Evolutionary conservation across 2,888 invertebrate species (phyloP), one percentile per base, ranked within the genome.

Genomic region (Elysia crispata): DNA sequence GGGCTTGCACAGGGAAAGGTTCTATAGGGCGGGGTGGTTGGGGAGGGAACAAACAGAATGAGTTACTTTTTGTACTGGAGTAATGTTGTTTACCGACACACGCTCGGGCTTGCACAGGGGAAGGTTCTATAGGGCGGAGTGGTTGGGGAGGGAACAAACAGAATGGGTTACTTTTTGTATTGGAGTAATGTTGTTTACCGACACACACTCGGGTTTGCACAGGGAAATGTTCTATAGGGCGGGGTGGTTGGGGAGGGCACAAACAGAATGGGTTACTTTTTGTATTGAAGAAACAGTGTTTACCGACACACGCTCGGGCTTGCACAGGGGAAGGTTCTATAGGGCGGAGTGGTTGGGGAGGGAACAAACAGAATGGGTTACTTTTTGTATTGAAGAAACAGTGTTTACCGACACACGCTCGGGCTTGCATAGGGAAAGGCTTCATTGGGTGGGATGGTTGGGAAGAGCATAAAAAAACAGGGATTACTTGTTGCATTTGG

Each of bases 101-200:
- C 64, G 31, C 6, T 31, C 23, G 0, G 76, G 66, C 50, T 50
- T 49, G 28, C 73, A 73, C 73, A 73, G n/a, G 1, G 25, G 3
- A 1, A 73, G 28, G 11, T 50, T n/a, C 73, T 73, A 25, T n/a
- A 41, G 11, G 41, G 41, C 5, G 11, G 11, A 41, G 41, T 3
- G 95, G 82, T 98, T 94, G 0, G 97, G 95, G 73, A 94, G 94
- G 0, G 93, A 92, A 90, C n/a, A n/a, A n/a, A n/a, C n/a, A n/a
- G n/a, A n/a, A n/a, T n/a, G n/a, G n/a, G n/a, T n/a, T n/a, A n/a
- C n/a, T n/a, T n/a, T n/a, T n/a, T n/a, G n/a, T n/a, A n/a, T n/a
- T n/a, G n/a, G n/a, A n/a, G n/a, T n/a, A n/a, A n/a, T n/a, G 0
- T 95, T 95, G 90, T 98, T 98, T 0, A 98, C 94, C 90, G 98